phyloP scores from a whole-genome alignment of 2,888 invertebrate genomes.

The Prosopocoilus inquinatus region DNA sequence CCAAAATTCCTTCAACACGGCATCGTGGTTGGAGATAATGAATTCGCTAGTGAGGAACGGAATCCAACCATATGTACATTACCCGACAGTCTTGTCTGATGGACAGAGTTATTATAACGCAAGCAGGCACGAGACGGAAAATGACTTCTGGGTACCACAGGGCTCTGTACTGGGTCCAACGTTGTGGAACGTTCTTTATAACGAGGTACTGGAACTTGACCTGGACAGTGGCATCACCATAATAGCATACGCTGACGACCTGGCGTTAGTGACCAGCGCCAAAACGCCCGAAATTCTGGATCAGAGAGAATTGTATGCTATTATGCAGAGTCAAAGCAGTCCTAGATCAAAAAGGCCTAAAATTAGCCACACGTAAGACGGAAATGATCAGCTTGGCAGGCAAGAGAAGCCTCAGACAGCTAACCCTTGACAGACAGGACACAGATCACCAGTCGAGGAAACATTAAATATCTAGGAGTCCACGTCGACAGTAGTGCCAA shows the following conservation, averaged over 20 bases:
- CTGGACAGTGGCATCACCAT: background rate
- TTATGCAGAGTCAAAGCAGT: too few relatives aligned
- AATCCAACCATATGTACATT: constrained; percentile 8
- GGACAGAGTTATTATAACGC: constrained; percentile 12
- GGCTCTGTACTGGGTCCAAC: too few relatives aligned
- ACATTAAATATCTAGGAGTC: constrained; percentile 11
- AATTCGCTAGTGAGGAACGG: constrained; percentile 8
- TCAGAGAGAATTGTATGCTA: too few relatives aligned
- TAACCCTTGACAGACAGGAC: background rate
- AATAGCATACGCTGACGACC: constrained; percentile 13
- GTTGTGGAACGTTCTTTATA: too few relatives aligned
- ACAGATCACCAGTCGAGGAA: background rate
- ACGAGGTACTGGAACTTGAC: constrained; percentile 11
- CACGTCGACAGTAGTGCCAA: background rate
- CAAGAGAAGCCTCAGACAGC: constrained; percentile 10
- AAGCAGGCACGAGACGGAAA: constrained; percentile 1
- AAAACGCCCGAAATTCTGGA: too few relatives aligned
- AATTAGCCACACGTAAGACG: constrained; percentile 16
- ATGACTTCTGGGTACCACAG: constrained; percentile 20
- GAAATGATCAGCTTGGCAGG: constrained; percentile 16
- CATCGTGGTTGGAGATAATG: constrained; percentile 19
- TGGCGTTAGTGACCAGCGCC: background rate
- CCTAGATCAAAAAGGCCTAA: background rate
- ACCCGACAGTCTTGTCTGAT: constrained; percentile 13
- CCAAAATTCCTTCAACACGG: constrained; percentile 25